Evolutionary conservation across 2,113 vertebrate species (phyloP).

Genomic region (Tonatia bakeri): DNA sequence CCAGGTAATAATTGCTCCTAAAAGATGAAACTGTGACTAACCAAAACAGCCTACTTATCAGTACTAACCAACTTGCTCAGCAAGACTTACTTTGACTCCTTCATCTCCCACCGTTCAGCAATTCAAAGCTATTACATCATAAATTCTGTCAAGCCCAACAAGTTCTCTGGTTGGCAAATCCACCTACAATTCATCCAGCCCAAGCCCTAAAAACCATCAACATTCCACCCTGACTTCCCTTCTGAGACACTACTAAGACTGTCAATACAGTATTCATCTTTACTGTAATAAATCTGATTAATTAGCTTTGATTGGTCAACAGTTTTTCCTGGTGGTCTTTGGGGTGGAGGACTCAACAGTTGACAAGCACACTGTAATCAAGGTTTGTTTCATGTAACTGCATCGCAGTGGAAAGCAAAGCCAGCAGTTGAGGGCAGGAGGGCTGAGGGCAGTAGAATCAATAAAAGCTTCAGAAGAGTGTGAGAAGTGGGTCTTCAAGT

Average conservation of each 20-base stretch:
- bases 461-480: not conserved
- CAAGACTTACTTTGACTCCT: not conserved
- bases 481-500: not conserved
- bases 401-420: not conserved
- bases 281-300: not conserved
- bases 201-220: not conserved
- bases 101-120: not conserved
- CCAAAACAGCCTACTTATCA: not conserved
- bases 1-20: not conserved
- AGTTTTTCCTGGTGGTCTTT: not conserved
- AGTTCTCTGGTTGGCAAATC: not conserved
- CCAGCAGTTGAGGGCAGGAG: not conserved
- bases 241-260: not conserved
- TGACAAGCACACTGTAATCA: not conserved
- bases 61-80: not conserved
- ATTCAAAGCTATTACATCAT: not conserved
- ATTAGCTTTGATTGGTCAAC: not conserved
- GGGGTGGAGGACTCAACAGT: not conserved
- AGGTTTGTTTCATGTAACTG: not conserved
- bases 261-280: not conserved
- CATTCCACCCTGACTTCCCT: not conserved
- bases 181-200: not conserved
- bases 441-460: not conserved
- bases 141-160: not conserved
- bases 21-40: not conserved